Evolutionary conservation across 2,113 vertebrate genomes (phyloP).

Genomic region (Protobothrops flavoviridis): DNA sequence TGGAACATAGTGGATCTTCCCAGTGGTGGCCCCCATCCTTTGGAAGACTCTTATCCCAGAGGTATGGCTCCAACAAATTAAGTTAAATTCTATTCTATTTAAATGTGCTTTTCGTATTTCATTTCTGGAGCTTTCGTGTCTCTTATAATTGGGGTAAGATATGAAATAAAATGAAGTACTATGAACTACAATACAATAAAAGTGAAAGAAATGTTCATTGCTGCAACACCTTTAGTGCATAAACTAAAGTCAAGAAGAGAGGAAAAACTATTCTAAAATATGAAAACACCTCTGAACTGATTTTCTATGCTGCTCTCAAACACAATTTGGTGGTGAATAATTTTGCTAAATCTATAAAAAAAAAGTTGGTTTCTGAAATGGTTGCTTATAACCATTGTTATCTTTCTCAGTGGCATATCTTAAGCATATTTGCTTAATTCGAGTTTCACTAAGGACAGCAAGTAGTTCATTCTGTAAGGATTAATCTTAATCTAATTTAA

Average conservation of each 20-base stretch:
- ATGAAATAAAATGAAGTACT: background rate
- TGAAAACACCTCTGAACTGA: background rate
- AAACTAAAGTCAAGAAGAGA: background rate
- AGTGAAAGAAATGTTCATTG: background rate
- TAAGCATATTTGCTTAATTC: background rate
- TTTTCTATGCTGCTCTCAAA: background rate
- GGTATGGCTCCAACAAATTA: background rate
- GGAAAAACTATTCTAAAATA: background rate
- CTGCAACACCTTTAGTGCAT: background rate
- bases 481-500: background rate
- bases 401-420: background rate
- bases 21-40: background rate
- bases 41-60: background rate
- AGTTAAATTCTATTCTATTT: background rate
- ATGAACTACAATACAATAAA: background rate
- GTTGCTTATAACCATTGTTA: background rate
- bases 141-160: background rate
- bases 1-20: background rate
- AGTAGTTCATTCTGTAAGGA: background rate
- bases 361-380: background rate
- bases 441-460: background rate
- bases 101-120: background rate
- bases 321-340: background rate
- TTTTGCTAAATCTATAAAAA: background rate
- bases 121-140: background rate